Evolutionary conservation across 2,113 vertebrate genomes (phyloP).

Genomic region (Anarhynchus alexandrinus): DNA sequence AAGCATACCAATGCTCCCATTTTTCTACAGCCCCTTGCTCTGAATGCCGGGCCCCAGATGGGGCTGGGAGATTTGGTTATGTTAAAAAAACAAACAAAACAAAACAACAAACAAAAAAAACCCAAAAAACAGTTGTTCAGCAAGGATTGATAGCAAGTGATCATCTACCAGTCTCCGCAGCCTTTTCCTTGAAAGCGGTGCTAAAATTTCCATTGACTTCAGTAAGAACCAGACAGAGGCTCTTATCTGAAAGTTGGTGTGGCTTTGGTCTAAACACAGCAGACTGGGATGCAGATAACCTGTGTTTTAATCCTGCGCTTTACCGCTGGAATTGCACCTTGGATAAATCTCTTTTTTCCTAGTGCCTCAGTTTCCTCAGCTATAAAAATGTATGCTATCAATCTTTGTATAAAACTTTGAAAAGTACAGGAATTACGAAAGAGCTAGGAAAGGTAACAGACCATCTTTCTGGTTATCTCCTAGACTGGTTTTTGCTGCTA

Average conservation of each 20-base stretch:
- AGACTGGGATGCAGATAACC: background rate
- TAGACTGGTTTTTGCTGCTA: background rate
- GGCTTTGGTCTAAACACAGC: background rate
- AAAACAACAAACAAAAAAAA: too few species aligned
- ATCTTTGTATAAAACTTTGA: background rate
- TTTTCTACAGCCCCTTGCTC: background rate
- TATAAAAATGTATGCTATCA: background rate
- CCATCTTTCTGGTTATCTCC: background rate
- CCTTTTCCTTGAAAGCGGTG: background rate
- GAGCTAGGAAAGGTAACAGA: background rate
- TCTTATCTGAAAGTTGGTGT: background rate
- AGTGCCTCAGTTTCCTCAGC: background rate
- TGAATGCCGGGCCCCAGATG: background rate
- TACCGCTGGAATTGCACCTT: background rate
- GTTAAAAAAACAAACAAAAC: background rate
- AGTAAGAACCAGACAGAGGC: background rate
- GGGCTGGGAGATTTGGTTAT: background rate
- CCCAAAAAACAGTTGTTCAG: background rate
- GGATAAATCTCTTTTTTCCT: background rate
- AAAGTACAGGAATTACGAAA: background rate
- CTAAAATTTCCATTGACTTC: background rate
- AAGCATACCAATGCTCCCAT: background rate
- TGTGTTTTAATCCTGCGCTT: background rate
- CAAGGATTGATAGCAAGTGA: background rate
- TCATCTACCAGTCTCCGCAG: background rate